Conservation (phyloP, 92 coral and sea anemone genomes). For the Parazoanthus darwini region DNA sequence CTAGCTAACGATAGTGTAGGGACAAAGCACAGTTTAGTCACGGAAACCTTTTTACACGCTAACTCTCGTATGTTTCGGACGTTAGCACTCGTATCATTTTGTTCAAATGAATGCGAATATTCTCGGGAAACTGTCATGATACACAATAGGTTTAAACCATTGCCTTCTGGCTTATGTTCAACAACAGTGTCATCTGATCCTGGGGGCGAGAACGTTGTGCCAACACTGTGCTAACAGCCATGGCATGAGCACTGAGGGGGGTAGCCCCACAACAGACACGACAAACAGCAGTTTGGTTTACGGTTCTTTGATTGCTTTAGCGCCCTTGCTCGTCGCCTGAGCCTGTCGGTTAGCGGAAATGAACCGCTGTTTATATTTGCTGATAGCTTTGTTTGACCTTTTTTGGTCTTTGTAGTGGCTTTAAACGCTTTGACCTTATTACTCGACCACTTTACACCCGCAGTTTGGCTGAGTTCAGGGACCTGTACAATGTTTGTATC, state of each 20-base stretch:
- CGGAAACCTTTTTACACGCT: not conserved
- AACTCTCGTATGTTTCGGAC: not conserved
- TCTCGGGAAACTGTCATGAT: not conserved
- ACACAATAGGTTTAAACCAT: not conserved
- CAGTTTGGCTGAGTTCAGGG: not conserved
- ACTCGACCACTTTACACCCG: not conserved
- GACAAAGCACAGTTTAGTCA: not conserved
- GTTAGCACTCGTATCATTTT: not conserved
- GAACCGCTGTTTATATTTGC: not conserved
- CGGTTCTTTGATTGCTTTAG: not conserved
- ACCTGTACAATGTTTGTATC: not conserved
- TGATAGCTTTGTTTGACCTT: not conserved
- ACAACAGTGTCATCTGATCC: not conserved
- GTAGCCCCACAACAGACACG: slow-evolving; percentile 35
- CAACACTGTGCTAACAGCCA: not conserved
- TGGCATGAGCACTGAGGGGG: slow-evolving; percentile 42
- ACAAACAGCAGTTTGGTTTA: slow-evolving; percentile 26
- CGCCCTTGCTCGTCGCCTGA: slow-evolving; percentile 23
- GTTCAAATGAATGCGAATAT: not conserved
- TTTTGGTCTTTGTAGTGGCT: not conserved
- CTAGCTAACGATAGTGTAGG: not conserved
- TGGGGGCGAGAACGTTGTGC: not conserved
- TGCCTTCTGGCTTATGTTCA: not conserved
- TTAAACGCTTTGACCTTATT: not conserved
- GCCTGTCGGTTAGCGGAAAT: not conserved